Evolutionary conservation across 2,888 invertebrate species (phyloP), one percentile per base, ranked within the genome.

Genomic region (Eupithecia insigniata): DNA sequence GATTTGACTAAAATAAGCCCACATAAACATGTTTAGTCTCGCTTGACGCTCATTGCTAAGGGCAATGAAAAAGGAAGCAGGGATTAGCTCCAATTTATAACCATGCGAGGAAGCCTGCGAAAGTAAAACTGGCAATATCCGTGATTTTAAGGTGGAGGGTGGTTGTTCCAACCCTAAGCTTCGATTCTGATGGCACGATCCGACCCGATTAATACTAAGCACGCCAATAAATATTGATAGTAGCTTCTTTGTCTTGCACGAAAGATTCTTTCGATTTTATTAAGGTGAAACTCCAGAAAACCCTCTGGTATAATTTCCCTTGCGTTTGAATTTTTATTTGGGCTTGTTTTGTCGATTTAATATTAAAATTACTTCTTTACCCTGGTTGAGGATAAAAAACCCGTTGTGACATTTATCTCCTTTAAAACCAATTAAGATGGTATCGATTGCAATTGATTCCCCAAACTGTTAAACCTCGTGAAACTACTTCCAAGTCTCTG

Each of bases 171-270:
- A 28, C 46, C 67, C 70, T 62, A 30, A 67, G 60, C 66, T 72
- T 61, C 55, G 30, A 39, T 67, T 69, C 76, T 76, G 77, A 28
- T 85, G 86, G 79, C 88, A 87, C 89, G 89, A 91, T 90, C 90
- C 86, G 79, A 84, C 85, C 87, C 92, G 93, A 94, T 94, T 94
- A 94, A 92, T 93, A 92, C 90, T 92, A 93, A 93, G 93, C 90
- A 90, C 90, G 87, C 90, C 92, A 91, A 94, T 94, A 93, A 93
- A 94, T 94, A 93, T 92, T 89, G 92, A 91, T 89, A 89, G 90
- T 85, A 84, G 89, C 90, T 92, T 88, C 92, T 93, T 93, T 93
- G 92, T 93, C 92, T 93, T 90, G 87, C 87, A 88, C 87, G 88
- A 89, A 86, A 87, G 89, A 90, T 92, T 91, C 90, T 90, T 89